Evolutionary conservation across 2,888 invertebrate species (phyloP), one percentile per base, ranked within the genome.

Genomic region (Horisme vitalbata): DNA sequence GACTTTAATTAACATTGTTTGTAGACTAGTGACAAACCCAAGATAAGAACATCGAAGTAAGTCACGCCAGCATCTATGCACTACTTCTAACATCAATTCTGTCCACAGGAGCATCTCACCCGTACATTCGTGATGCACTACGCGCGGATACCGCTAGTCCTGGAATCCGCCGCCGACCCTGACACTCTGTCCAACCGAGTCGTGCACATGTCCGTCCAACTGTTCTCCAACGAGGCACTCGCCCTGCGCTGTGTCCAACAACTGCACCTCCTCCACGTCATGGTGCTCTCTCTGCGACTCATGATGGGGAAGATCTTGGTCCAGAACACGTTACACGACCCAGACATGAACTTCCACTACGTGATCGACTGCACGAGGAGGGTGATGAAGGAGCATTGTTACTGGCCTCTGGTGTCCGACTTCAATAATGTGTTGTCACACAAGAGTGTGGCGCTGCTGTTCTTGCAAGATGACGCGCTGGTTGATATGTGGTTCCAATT

Each of bases 311-410:
- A 95, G 77, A 97, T 97, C 65, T 91, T 97, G 10, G 95, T 97
- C 44, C 95, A 94, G 70, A 97, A 96, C 78, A 95, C 95, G 0
- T 82, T 97, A 35, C 96, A 97, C 77, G 95, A 95, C 83, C 92
- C 93, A 1, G 91, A 91, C 12, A 93, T 93, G 68, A 97, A 97
- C 77, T 94, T 94, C 67, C 98, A 98, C 79, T 94, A 93, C 68
- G 97, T 98, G 12, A 98, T 99, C 34, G 97, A 98, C 77, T 99
- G 99, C 76, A 95, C 94, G 8, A 92, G 94, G 57, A 92, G 95
- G 48, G 96, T 98, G 12, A 98, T 99, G 97, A 97, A 97, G 85
- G 97, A 98, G 73, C 99, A 99, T 79, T 98, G 98, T 83, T 99
- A 98, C 80, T 99, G 99, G 99, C 98, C 99, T 0, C 91, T 99